Base-by-base conservation (phyloP, 1,140 invertebrate species). In the Asobara japonica region DNA sequence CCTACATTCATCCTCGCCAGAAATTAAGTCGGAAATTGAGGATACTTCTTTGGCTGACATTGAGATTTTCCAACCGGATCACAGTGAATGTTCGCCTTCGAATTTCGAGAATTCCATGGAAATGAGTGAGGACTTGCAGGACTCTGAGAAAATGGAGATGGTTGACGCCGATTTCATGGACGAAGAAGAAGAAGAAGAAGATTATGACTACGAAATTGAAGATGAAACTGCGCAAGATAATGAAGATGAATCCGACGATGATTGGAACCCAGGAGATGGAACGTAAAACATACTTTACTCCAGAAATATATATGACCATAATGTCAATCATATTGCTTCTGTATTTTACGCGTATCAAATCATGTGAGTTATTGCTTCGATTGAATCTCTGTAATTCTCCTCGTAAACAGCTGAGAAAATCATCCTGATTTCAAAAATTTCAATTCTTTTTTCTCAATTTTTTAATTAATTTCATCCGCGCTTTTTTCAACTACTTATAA, bases 41-140 rank as follows among this genome's bases (percentile, higher is more conserved):
- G 85, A 87, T 29, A 83, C 86, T 45, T 84, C 85, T 10, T 69
- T 86, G 1, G 86, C 85, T 74, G 85, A 85, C 0, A 82, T 80
- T 0, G 81, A 83, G 10, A 81, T 86, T n/a, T 82, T 82, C 22
- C 74, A 78, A 0, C 81, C 79, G 5, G 75, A 78, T 45, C 78
- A 83, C 29, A 78, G 83, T 0, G 79, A 82, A 2, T 79, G 74
- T 60, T 80, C 77, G n/a, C 10, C 36, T 0, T 74, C 76, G 1
- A 82, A 81, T n/a, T 84, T 82, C 11, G 82, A 84, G 0, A 80
- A 77, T 16, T 70, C 84, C 3, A 84, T 86, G 73, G 80, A 73
- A 27, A 36, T 86, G 8, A 80, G 83, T 38, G 84, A 84, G 16
- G 85, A 86, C 0, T 84, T 69, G 81, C 83, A 0, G 85, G 83